Conservation (phyloP, 1,140 invertebrate genomes). For the Nasonia giraulti region DNA sequence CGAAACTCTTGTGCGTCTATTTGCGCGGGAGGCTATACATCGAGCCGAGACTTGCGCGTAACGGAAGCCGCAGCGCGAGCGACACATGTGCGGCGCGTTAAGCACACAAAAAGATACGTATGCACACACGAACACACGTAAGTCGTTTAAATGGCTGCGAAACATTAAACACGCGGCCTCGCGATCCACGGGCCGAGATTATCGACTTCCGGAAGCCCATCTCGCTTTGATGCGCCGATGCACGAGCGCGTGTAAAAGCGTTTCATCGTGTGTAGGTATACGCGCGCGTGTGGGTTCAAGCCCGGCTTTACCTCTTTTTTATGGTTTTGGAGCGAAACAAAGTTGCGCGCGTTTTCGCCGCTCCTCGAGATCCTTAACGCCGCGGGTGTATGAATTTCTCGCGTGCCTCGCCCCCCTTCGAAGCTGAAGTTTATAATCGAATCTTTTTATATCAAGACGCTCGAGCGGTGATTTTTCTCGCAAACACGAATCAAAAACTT, state of each 20-base stretch:
- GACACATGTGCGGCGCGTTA: too few relatives aligned
- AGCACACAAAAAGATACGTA: too few relatives aligned
- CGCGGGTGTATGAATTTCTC: background rate
- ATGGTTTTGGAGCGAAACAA: background rate
- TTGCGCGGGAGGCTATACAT: too few relatives aligned
- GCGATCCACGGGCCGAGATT: constrained; percentile 11
- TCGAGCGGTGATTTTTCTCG: too few relatives aligned
- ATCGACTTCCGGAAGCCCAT: constrained; percentile 21
- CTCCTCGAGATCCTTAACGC: background rate
- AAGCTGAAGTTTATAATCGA: too few relatives aligned
- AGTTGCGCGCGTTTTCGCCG: background rate
- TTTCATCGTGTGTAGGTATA: background rate
- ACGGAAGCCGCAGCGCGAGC: too few relatives aligned
- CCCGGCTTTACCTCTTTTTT: background rate
- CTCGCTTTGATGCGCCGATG: constrained; percentile 9
- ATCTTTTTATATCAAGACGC: too few relatives aligned
- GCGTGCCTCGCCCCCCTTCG: background rate
- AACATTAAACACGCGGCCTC: constrained; percentile 20
- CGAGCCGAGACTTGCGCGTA: too few relatives aligned
- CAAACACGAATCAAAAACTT: too few relatives aligned
- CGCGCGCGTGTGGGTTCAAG: background rate
- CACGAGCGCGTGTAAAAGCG: background rate
- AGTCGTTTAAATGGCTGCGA: background rate
- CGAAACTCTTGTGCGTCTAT: background rate
- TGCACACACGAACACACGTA: background rate